A percentile compares a stretch with the other conserved stretches of the same genome.
Evolutionary conservation across 1,140 invertebrate species (phyloP).

Genomic region (Whitmania pigra): DNA sequence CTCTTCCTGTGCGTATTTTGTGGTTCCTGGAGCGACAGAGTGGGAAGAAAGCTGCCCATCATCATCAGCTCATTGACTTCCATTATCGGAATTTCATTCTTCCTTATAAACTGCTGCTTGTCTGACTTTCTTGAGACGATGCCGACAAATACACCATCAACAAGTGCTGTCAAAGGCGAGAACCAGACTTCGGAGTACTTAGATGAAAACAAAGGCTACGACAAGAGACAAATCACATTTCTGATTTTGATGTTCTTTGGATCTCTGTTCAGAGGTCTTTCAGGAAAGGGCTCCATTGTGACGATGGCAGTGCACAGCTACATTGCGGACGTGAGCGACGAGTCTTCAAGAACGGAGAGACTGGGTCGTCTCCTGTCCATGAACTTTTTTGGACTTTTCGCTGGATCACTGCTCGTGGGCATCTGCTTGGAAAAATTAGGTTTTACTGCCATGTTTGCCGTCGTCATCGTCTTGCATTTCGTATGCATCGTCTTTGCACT

Average conservation of each 20-base stretch:
- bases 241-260: constrained; percentile 33
- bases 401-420: constrained; percentile 35
- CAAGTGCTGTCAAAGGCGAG: background rate
- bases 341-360: constrained; percentile 9
- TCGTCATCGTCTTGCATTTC: constrained; percentile 30
- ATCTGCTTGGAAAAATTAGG: constrained; percentile 30
- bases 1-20: constrained; percentile 37
- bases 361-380: constrained; percentile 32
- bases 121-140: background rate
- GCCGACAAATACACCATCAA: background rate
- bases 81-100: constrained; percentile 34
- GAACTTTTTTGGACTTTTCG: constrained; percentile 39
- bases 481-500: constrained; percentile 30
- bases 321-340: constrained; percentile 32
- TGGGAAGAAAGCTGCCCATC: constrained; percentile 39
- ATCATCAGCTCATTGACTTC: constrained; percentile 36
- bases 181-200: constrained; percentile 10
- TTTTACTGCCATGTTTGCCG: constrained; percentile 30
- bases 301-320: constrained; percentile 41
- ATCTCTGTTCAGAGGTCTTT: constrained; percentile 32
- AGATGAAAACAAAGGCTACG: too few species aligned
- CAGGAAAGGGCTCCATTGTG: constrained; percentile 38
- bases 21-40: constrained; percentile 39
- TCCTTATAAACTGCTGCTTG: constrained; percentile 30
- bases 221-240: background rate